phyloP scores from a whole-genome alignment of 2,113 vertebrate genomes.

The Crotophaga sulcirostris region DNA sequence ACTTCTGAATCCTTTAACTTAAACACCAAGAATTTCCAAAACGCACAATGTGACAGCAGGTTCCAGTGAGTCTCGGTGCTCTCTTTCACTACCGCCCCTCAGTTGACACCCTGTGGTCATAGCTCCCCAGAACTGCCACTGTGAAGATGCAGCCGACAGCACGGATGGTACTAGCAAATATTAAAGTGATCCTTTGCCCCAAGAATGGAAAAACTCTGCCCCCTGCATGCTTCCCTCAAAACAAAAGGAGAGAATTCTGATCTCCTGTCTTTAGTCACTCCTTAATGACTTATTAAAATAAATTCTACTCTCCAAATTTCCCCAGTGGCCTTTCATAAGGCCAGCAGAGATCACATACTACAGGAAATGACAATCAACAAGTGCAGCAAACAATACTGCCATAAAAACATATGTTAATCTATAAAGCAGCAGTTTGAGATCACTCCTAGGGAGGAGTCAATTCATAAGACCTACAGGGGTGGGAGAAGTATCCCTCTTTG shows the following conservation, averaged over 20 bases:
- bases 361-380: neutral
- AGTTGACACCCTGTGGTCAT: neutral
- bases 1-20: neutral
- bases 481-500: too few relatives aligned
- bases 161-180: neutral
- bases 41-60: neutral
- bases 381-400: neutral
- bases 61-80: neutral
- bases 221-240: neutral
- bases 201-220: neutral
- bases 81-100: neutral
- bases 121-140: neutral
- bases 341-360: neutral
- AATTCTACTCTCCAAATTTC: neutral
- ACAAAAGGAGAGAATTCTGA: neutral
- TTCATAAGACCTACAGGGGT: rapidly evolving
- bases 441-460: neutral
- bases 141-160: neutral
- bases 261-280: neutral
- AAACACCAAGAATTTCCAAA: neutral
- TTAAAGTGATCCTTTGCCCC: neutral
- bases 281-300: neutral
- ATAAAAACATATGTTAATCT: neutral
- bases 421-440: conserved; percentile 1
- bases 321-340: neutral